A percentile compares a stretch with the other conserved stretches of the same genome.
Conservation (phyloP, 2,888 invertebrate genomes). For the Deilephila elpenor region DNA sequence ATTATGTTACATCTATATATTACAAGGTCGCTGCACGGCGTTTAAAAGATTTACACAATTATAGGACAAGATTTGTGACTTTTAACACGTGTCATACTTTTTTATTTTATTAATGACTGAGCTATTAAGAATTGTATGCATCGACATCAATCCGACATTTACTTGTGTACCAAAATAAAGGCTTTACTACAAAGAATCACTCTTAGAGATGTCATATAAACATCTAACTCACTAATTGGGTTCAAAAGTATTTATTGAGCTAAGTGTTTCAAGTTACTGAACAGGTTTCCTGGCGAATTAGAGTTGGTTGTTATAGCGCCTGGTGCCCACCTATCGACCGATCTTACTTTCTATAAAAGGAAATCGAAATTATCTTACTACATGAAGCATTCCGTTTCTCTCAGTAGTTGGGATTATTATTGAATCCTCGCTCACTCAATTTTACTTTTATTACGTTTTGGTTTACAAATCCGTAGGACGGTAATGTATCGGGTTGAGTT, state of each 20-base stretch:
- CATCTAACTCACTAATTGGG: background rate
- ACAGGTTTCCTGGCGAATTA: slow-evolving; percentile 60
- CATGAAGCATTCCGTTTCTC: slow-evolving; percentile 80
- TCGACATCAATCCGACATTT: no score
- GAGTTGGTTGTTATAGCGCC: slow-evolving; percentile 53
- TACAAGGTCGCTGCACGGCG: background rate
- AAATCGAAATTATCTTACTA: slow-evolving; percentile 82
- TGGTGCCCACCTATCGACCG: slow-evolving; percentile 66
- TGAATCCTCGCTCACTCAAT: slow-evolving; percentile 60
- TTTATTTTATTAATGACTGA: background rate
- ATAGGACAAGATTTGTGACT: background rate
- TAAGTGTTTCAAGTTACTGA: slow-evolving; percentile 34
- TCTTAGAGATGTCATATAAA: background rate
- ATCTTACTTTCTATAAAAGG: slow-evolving; percentile 84
- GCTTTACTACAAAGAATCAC: background rate
- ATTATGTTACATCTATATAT: background rate
- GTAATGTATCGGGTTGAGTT: slow-evolving; percentile 32
- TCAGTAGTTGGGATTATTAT: slow-evolving; percentile 75
- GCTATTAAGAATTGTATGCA: no score
- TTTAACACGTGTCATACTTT: background rate
- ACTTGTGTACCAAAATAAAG: no score
- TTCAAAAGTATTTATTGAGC: slow-evolving; percentile 2
- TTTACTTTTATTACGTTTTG: slow-evolving; percentile 67
- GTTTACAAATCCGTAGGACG: slow-evolving; percentile 30
- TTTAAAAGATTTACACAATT: background rate